Percentiles rank a stretch among this genome's conserved stretches.
phyloP scores from a whole-genome alignment of 1,140 invertebrate species.

The Philaenus spumarius region DNA sequence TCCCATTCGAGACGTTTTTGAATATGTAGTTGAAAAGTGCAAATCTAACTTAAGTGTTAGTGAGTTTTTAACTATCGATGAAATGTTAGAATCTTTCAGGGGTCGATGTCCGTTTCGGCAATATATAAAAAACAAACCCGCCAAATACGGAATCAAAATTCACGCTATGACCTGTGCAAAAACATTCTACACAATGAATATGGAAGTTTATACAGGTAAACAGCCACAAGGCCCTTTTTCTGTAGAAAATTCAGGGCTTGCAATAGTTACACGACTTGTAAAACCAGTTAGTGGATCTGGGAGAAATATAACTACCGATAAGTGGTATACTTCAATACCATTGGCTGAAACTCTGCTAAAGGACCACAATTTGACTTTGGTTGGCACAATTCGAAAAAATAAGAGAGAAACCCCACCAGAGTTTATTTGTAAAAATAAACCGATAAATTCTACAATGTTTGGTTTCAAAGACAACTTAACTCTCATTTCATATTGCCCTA shows the following conservation, averaged over 20 bases:
- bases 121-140: slow-evolving; percentile 41
- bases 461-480: neutral
- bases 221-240: slow-evolving; percentile 35
- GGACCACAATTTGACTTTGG: slow-evolving; percentile 34
- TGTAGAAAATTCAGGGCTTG: slow-evolving; percentile 28
- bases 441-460: neutral
- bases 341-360: slow-evolving; percentile 33
- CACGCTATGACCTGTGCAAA: slow-evolving; percentile 33
- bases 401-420: slow-evolving; percentile 35
- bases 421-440: too few species aligned
- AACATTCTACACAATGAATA: slow-evolving; percentile 34
- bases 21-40: slow-evolving; percentile 32
- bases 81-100: slow-evolving; percentile 35
- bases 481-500: slow-evolving; percentile 33
- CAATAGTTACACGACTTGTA: slow-evolving; percentile 35
- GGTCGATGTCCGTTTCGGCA: slow-evolving; percentile 38
- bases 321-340: slow-evolving; percentile 37
- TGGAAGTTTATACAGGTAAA: slow-evolving; percentile 31
- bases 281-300: slow-evolving; percentile 34
- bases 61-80: slow-evolving; percentile 34
- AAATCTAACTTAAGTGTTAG: slow-evolving; percentile 25
- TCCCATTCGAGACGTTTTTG: slow-evolving; percentile 33
- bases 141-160: slow-evolving; percentile 39
- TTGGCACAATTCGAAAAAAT: slow-evolving; percentile 38
- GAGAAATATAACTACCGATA: slow-evolving; percentile 39